A percentile compares a stretch with the other conserved stretches of the same genome.
Evolutionary conservation across 1,140 invertebrate genomes (phyloP).

Genomic region (Aphelenchoides fujianensis): DNA sequence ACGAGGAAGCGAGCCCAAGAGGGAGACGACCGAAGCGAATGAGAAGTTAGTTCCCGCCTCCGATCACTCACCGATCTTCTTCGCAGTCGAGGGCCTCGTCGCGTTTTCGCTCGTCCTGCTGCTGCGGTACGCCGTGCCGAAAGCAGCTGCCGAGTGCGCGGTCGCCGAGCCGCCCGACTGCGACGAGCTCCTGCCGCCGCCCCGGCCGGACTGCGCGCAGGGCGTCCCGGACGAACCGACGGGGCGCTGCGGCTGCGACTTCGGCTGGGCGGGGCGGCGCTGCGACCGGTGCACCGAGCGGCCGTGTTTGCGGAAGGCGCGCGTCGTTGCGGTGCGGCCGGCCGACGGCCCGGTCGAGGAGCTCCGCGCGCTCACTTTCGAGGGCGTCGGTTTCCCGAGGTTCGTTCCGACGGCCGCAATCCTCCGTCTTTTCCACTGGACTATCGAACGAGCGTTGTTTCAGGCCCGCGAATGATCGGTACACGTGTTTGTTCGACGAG

Average conservation of each 20-base stretch:
- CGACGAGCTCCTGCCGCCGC: constrained; percentile 10
- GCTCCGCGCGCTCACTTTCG: not conserved
- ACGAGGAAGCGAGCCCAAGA: no score
- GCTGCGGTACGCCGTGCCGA: constrained; percentile 14
- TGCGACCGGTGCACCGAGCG: not conserved
- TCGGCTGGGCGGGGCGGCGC: not conserved
- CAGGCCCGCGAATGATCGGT: not conserved
- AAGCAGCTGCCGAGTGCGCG: not conserved
- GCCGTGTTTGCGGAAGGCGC: constrained; percentile 3
- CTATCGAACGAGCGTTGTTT: no score
- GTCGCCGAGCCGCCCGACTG: not conserved
- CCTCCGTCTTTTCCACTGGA: not conserved
- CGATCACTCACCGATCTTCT: not conserved
- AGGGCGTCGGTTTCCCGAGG: constrained; percentile 15
- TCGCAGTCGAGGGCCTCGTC: constrained; percentile 17
- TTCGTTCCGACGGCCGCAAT: not conserved
- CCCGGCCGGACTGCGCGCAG: constrained; percentile 1
- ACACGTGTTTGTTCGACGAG: constrained; percentile 10
- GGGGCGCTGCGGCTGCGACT: constrained; percentile 1
- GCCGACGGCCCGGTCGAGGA: not conserved
- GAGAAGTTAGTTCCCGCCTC: not conserved
- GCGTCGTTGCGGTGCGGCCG: not conserved
- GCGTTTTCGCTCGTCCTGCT: not conserved
- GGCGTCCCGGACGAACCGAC: not conserved
- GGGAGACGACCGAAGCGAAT: no score